A percentile compares a stretch with the other conserved stretches of the same genome.
Evolutionary conservation across 92 coral and sea anemone genomes (phyloP).

Genomic region (Desmophyllum pertusum): DNA sequence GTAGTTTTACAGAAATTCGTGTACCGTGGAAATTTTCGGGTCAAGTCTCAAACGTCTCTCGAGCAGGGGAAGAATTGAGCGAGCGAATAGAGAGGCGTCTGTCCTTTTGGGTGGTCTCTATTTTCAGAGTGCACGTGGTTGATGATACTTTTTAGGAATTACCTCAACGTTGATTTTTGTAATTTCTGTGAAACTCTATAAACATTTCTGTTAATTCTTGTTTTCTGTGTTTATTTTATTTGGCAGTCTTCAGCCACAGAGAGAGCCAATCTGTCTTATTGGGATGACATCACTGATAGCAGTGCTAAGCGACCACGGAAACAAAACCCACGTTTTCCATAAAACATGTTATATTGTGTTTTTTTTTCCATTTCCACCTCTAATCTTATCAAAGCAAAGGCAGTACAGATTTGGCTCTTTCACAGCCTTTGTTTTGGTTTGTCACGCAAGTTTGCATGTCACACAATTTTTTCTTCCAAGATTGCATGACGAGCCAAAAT

Average conservation of each 20-base stretch:
- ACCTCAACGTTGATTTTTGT: no score
- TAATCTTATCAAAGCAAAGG: not conserved
- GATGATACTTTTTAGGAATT: no score
- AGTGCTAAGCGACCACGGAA: conserved; percentile 71
- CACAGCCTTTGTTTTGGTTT: not conserved
- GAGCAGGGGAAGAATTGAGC: no score
- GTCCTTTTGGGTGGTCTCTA: no score
- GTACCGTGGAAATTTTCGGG: no score
- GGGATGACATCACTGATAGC: conserved; percentile 70
- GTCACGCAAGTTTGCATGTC: no score
- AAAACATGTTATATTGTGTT: not conserved
- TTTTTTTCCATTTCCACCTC: not conserved
- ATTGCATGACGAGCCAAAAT: not conserved
- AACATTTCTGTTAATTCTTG: not conserved
- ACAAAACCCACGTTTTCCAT: conserved; percentile 66
- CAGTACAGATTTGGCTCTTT: not conserved
- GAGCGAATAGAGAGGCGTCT: no score
- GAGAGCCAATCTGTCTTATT: conserved; percentile 76
- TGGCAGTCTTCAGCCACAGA: conserved; percentile 82
- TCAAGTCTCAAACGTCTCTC: no score
- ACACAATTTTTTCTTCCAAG: not conserved
- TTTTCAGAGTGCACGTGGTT: no score
- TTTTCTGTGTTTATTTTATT: not conserved
- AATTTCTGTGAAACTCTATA: no score
- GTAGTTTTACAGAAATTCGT: no score